A percentile compares a stretch with the other conserved stretches of the same genome.
Evolutionary conservation across 2,797 vertebrate species (phyloP).

Genomic region (Intellagama lesueurii): DNA sequence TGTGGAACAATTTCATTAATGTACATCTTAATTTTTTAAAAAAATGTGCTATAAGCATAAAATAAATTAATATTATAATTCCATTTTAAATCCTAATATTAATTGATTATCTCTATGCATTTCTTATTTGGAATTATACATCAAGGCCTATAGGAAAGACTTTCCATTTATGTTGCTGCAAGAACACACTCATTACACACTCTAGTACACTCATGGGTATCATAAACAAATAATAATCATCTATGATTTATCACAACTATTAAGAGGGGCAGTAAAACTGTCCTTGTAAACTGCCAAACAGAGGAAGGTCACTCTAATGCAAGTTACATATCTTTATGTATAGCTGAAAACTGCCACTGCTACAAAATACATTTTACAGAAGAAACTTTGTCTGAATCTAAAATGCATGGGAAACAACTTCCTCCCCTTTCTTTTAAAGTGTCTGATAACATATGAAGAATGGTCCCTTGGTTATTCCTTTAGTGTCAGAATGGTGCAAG

Average conservation of each 20-base stretch:
- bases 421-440: background rate
- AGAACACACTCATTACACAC: slow-evolving; percentile 25
- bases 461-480: background rate
- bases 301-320: background rate
- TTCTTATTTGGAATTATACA: slow-evolving; percentile 14
- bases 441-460: background rate
- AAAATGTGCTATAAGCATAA: background rate
- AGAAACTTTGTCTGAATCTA: background rate
- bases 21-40: background rate
- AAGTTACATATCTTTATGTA: slow-evolving; percentile 5
- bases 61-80: background rate
- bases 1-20: background rate
- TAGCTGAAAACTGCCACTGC: background rate
- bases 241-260: slow-evolving; percentile 38
- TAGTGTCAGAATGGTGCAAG: background rate
- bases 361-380: background rate
- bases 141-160: slow-evolving; percentile 18
- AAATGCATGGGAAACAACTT: background rate
- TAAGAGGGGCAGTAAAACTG: slow-evolving; percentile 39
- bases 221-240: slow-evolving; percentile 49
- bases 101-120: background rate
- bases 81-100: background rate
- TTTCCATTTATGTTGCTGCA: background rate
- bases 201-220: slow-evolving; percentile 26
- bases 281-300: slow-evolving; percentile 7